Base-by-base conservation (phyloP, 2,888 invertebrate genomes). In the Caenorhabditis sp. region DNA sequence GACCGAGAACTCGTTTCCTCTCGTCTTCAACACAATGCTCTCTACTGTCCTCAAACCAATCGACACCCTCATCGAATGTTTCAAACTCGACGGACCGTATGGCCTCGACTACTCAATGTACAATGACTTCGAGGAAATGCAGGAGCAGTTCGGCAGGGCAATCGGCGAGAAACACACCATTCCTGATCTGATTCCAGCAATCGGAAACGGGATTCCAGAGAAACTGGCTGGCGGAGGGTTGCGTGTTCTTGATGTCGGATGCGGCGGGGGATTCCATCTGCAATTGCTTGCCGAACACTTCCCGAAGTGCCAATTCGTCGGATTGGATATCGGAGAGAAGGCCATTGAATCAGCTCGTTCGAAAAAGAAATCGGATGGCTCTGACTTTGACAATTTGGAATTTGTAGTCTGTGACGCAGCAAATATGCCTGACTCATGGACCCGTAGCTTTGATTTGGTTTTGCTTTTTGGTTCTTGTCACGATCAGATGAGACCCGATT, bases 391-490 rank as follows among this genome's bases (percentile, higher is more conserved):
- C 2, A 89, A 89, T 55, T 70, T 85, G 20, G 79, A 77, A 4
- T 89, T 87, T 40, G 53, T 83, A 5, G 62, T 71, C 22, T 68
- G 60, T 35, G 82, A 88, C 32, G 89, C 87, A 15, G 70, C 64
- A 13, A 60, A 77, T 8, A 64, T 89, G 83, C 71, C 71, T n/a
- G 77, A 68, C 3, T 61, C 70, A 9, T 89, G 87, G 87, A 81
- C 60, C 0, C 70, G 85, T 32, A 77, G 65, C 5, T 88, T 86
- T 56, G 88, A 88, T 58, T 44, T 87, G n/a, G 85, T 89, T 4
- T 51, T 85, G 37, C 86, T 88, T 18, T 88, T 89, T 58, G 89
- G 88, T 51, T 87, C 89, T 3, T 88, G 88, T 50, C 89, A 89
- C 65, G 89, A 89, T 80, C 89, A 89, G 51, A 84, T 76, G 56